Percentiles rank a stretch among this genome's conserved stretches.
Evolutionary conservation across 2,888 invertebrate genomes (phyloP).

Genomic region (Xestia ashworthii): DNA sequence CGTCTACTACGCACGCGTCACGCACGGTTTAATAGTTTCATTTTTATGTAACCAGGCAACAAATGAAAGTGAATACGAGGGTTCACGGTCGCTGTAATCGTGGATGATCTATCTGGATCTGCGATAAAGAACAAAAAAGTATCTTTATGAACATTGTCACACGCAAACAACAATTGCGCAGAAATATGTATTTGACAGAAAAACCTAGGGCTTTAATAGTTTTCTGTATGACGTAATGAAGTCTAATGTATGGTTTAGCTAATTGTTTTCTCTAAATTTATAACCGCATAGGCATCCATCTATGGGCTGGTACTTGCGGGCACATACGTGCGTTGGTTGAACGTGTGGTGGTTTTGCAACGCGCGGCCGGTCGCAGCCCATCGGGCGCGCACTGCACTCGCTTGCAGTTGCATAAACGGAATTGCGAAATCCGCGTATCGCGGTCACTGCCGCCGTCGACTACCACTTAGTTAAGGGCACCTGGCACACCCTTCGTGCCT

Average conservation of each 20-base stretch:
- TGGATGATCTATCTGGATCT: conserved; percentile 4
- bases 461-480: conserved; percentile 81
- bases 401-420: conserved; percentile 87
- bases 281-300: conserved; percentile 66
- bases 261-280: conserved; percentile 66
- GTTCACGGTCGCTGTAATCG: conserved; percentile 29
- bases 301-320: conserved; percentile 75
- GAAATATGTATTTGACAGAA: conserved; percentile 1
- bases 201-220: neutral
- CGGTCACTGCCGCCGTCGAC: conserved; percentile 87
- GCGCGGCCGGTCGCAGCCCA: conserved; percentile 80
- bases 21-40: conserved; percentile 21
- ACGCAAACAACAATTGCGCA: neutral
- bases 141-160: neutral
- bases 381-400: conserved; percentile 86
- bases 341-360: conserved; percentile 82
- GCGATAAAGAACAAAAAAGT: conserved; percentile 9
- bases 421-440: conserved; percentile 86
- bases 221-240: conserved; percentile 20
- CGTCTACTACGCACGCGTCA: conserved; percentile 27
- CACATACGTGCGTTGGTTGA: conserved; percentile 76
- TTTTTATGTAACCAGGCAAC: conserved; percentile 30
- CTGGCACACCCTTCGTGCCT: conserved; percentile 82
- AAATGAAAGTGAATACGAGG: conserved; percentile 48
- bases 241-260: conserved; percentile 45